Conservation (phyloP, 2,888 invertebrate species). For the Rhabditoides inermis region DNA sequence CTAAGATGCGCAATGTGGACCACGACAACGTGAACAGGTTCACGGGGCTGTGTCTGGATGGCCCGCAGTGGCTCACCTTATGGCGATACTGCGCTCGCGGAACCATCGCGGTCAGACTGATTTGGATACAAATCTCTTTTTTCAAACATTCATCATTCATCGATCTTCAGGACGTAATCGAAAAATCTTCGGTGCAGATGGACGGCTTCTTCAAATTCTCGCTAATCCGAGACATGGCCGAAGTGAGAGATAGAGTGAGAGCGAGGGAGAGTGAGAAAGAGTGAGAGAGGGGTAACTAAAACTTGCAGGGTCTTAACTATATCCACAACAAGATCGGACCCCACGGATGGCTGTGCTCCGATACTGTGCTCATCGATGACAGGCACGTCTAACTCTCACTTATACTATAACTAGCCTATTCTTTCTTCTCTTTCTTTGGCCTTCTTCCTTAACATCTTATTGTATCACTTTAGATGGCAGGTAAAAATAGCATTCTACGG, state of each 20-base stretch:
- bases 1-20: conserved; percentile 41
- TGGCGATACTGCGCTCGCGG: conserved; percentile 44
- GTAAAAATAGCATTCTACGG: conserved; percentile 13
- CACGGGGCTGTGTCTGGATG: conserved; percentile 40
- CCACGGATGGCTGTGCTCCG: conserved; percentile 22
- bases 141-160: no score
- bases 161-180: conserved; percentile 22
- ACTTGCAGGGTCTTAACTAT: conserved; percentile 12
- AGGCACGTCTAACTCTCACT: neutral
- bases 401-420: neutral
- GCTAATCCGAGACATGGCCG: conserved; percentile 22
- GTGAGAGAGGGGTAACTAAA: neutral
- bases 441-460: neutral
- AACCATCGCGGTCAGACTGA: neutral
- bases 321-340: conserved; percentile 2
- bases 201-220: conserved; percentile 32
- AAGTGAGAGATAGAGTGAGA: conserved; percentile 5
- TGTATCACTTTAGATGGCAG: conserved; percentile 3
- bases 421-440: neutral
- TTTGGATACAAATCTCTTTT: no score
- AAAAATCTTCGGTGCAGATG: conserved; percentile 20
- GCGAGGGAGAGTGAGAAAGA: neutral
- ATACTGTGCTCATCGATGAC: conserved; percentile 32
- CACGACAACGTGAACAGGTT: conserved; percentile 48
- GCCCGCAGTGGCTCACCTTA: conserved; percentile 32